These are phyloP conservation scores for Vollenhovia emeryi DNA, from an alignment of 1,140 invertebrate genomes.

Conservation along the genomic window DNA sequence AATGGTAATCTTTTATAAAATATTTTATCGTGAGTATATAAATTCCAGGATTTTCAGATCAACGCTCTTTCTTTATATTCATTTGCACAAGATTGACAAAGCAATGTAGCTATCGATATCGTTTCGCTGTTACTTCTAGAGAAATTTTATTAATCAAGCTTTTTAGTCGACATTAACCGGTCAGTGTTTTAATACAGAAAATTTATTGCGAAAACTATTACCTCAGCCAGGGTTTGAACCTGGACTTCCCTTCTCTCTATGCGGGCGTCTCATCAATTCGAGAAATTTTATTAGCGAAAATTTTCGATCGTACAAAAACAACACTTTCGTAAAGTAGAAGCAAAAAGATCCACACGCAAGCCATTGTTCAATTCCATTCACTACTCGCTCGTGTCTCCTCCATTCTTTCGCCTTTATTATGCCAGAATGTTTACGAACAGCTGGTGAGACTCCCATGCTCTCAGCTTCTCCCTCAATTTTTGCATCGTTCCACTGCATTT, in stretches of 20 bases:
- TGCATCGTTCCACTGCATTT: background rate
- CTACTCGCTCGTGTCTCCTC: background rate
- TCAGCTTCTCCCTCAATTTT: background rate
- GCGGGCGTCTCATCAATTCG: too few species aligned
- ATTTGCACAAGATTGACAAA: background rate
- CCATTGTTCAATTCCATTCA: constrained; percentile 11
- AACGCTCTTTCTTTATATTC: background rate
- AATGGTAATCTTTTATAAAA: background rate
- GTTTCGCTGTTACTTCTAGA: background rate
- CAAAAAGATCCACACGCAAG: constrained; percentile 4
- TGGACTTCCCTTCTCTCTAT: too few species aligned
- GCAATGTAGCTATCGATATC: background rate
- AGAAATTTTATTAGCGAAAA: background rate
- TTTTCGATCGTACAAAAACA: background rate
- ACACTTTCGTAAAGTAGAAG: constrained; percentile 7
- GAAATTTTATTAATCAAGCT: background rate
- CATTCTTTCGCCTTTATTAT: constrained; percentile 5
- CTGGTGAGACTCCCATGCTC: constrained; percentile 12
- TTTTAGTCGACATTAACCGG: too few species aligned
- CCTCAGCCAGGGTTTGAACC: too few species aligned
- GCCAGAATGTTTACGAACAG: constrained; percentile 27
- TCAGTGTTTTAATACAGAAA: too few species aligned
- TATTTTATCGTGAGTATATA: background rate
- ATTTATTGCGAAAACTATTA: too few species aligned
- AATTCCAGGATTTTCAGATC: background rate